phyloP scores from a whole-genome alignment of 2,113 vertebrate species.

The Polypterus senegalus region DNA sequence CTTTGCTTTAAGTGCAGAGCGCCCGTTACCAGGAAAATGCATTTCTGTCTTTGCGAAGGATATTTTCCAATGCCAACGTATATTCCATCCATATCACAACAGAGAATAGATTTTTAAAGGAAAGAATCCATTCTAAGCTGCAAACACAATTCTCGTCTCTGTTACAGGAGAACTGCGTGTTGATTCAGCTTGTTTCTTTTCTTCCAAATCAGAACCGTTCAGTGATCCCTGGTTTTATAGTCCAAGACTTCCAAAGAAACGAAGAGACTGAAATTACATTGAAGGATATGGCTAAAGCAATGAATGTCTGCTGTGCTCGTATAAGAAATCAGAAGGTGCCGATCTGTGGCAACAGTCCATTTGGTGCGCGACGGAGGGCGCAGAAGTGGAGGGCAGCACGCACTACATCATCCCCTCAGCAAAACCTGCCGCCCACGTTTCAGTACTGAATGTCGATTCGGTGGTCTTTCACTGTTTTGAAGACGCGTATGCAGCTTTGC shows the following conservation, averaged over 20 bases:
- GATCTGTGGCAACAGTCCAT: conserved; percentile 34
- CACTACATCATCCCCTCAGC: conserved; percentile 21
- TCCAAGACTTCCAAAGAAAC: conserved; percentile 26
- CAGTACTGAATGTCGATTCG: conserved; percentile 32
- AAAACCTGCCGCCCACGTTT: conserved; percentile 36
- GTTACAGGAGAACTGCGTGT: conserved; percentile 27
- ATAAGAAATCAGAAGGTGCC: conserved; percentile 19
- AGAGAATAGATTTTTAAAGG: conserved; percentile 28
- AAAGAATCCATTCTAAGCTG: conserved; percentile 31
- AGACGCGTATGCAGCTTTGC: conserved; percentile 50
- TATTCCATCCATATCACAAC: conserved; percentile 39
- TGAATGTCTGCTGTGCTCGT: conserved; percentile 38
- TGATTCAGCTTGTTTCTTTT: conserved; percentile 44
- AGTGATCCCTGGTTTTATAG: conserved; percentile 47
- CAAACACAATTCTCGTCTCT: conserved; percentile 19
- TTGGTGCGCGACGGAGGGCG: conserved; percentile 25
- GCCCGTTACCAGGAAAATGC: conserved; percentile 1
- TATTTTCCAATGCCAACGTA: conserved; percentile 17
- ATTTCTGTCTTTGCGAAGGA: conserved; percentile 20
- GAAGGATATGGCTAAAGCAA: conserved; percentile 17
- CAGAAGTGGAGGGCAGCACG: conserved; percentile 3
- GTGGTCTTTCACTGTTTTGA: conserved; percentile 42
- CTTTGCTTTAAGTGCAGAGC: conserved; percentile 30
- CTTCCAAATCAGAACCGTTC: conserved; percentile 28
- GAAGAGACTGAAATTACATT: conserved; percentile 27